Percentiles rank a stretch among this genome's conserved stretches.
These are phyloP conservation scores for Diabrotica balteata DNA, from an alignment of 2,888 invertebrate species.

Conservation along the genomic window DNA sequence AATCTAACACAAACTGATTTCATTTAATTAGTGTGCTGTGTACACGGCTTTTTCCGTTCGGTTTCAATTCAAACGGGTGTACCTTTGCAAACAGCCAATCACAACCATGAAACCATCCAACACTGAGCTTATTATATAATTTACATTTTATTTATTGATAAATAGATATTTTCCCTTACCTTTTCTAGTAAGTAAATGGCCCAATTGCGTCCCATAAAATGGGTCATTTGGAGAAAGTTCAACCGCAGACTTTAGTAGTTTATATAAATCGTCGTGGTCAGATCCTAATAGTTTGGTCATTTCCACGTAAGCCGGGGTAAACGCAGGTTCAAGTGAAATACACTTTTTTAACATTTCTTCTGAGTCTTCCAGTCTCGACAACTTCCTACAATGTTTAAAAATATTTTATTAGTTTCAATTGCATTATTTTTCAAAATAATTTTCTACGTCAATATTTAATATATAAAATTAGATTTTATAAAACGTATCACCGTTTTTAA, in stretches of 20 bases:
- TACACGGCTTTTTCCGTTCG: no score
- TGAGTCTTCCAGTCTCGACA: conserved; percentile 70
- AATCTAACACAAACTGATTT: no score
- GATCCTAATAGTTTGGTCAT: conserved; percentile 66
- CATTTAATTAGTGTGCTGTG: no score
- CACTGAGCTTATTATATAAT: no score
- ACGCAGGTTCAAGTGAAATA: conserved; percentile 71
- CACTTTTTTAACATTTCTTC: conserved; percentile 74
- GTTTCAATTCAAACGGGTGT: no score
- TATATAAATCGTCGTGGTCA: conserved; percentile 65
- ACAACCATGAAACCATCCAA: no score
- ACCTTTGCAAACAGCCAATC: no score
- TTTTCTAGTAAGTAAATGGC: conserved; percentile 73
- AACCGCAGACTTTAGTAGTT: conserved; percentile 69
- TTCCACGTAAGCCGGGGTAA: conserved; percentile 74
- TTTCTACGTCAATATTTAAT: no score
- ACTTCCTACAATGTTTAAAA: conserved; percentile 63
- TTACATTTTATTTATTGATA: background rate
- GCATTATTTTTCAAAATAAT: no score
- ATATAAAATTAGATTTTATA: no score
- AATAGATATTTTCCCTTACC: conserved; percentile 56
- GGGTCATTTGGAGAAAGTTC: conserved; percentile 72
- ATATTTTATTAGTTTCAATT: no score
- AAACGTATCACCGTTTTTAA: no score
- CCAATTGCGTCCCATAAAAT: conserved; percentile 75